These are phyloP conservation scores for Rattus rattus DNA, from an alignment of 2,113 vertebrate genomes.

Conservation along the genomic window DNA sequence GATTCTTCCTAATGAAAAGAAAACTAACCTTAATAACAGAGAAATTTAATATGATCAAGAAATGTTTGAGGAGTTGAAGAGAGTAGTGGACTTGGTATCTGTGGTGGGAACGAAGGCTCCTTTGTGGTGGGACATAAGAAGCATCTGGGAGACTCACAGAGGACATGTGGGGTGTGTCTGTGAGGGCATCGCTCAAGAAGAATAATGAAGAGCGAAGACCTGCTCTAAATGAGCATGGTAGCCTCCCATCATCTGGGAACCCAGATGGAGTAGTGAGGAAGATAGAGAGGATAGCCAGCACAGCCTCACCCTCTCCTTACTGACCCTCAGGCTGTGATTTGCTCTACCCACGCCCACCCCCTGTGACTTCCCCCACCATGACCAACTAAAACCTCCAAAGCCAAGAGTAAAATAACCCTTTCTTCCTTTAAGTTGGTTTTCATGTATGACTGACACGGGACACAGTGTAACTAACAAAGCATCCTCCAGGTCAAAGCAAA, in stretches of 20 bases:
- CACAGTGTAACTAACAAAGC: background rate
- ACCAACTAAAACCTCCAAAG: background rate
- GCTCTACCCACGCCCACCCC: background rate
- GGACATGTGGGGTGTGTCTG: background rate
- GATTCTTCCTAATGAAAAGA: background rate
- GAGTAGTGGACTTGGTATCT: background rate
- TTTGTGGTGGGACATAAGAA: background rate
- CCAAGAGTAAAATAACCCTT: background rate
- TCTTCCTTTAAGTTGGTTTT: background rate
- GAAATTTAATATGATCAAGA: conserved; percentile 22
- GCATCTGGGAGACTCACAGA: no score
- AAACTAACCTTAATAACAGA: background rate
- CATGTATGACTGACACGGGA: background rate
- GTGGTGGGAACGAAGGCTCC: background rate
- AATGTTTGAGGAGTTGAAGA: background rate
- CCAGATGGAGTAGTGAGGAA: background rate
- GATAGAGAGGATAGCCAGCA: background rate
- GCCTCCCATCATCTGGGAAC: background rate
- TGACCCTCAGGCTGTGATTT: no score
- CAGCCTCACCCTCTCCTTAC: no score
- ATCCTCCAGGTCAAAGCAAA: background rate
- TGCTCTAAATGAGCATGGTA: background rate
- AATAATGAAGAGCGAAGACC: background rate
- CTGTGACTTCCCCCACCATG: background rate
- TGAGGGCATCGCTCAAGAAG: background rate